Evolutionary conservation across 1,140 invertebrate genomes (phyloP), one percentile per base, ranked within the genome.

Genomic region (Drosophila navojoa): DNA sequence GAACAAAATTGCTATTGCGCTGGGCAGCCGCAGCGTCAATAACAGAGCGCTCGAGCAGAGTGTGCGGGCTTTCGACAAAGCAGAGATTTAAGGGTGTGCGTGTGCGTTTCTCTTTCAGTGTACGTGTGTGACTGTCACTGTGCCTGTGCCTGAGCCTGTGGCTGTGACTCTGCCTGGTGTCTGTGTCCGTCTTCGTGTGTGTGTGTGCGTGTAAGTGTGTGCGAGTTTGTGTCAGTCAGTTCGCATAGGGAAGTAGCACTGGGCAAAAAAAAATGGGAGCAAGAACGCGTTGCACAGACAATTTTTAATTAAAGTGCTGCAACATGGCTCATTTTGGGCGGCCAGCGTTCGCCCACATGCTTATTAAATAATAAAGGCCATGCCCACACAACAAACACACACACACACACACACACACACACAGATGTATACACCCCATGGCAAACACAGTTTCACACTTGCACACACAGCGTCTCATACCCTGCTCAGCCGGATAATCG

Each of bases 1-100:
- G 78, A 85, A 86, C 81, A 81, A 79, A 80, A 76, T 82, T 84
- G 82, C 73, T 86, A 85, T 86, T 85, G 81, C 81, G 81, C 77
- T 85, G 81, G 59, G 63, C 74, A 73, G 57, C 71, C 60, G 81
- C 81, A 85, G 77, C 81, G 81, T 86, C 81, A 82, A 84, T 84
- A 79, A 67, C 67, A 62, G 58, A 69, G 50, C 52, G 38, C 53
- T 55, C 27, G 22, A 57, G 11, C 15, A 27, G 10, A 27, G 54
- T 38, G 58, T 45, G 40, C 57, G 49, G 64, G 32, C 53, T 53
- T n/a, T 52, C 27, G 54, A 16, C 53, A 35, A 29, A 60, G 44
- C 57, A 63, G 52, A 62, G 58, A 70, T 63, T 63, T 74, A 74
- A 63, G 71, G 71, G 71, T 74, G 64, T 25, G 62, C n/a, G 61